Percentiles rank a stretch among this genome's conserved stretches.
Evolutionary conservation across 2,113 vertebrate genomes (phyloP).

Genomic region (Serranochromis macrocephalus): DNA sequence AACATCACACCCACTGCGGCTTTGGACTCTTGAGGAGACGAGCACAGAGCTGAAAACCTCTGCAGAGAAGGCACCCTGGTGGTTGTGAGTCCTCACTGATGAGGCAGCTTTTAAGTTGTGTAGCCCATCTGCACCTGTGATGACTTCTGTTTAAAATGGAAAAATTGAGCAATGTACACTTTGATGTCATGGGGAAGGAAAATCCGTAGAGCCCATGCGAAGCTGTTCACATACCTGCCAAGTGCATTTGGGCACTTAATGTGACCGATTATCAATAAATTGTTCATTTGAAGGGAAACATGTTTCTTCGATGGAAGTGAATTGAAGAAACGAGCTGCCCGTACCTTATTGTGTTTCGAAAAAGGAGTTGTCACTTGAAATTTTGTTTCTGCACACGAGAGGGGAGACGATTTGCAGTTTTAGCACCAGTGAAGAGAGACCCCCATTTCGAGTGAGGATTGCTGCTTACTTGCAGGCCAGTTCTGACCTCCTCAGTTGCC

Average conservation of each 20-base stretch:
- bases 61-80: constrained; percentile 73
- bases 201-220: constrained; percentile 87
- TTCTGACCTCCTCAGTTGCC: constrained; percentile 38
- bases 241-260: constrained; percentile 86
- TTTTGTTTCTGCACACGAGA: constrained; percentile 50
- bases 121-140: constrained; percentile 96
- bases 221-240: constrained; percentile 85
- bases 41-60: constrained; percentile 59
- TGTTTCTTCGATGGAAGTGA: constrained; percentile 97
- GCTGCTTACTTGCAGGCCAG: constrained; percentile 52
- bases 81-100: constrained; percentile 89
- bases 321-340: constrained; percentile 84
- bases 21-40: constrained; percentile 58
- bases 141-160: constrained; percentile 97
- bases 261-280: constrained; percentile 99
- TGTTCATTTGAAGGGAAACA: constrained; percentile 95
- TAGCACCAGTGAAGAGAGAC: constrained; percentile 59
- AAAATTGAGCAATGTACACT: constrained; percentile 97
- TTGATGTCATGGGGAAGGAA: constrained; percentile 92
- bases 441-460: constrained; percentile 50
- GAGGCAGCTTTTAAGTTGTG: constrained; percentile 92
- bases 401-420: constrained; percentile 48
- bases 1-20: constrained; percentile 26
- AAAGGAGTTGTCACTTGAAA: constrained; percentile 66
- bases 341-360: constrained; percentile 68